Evolutionary conservation across 2,113 vertebrate genomes (phyloP).

Genomic region (Girardinichthys multiradiatus): DNA sequence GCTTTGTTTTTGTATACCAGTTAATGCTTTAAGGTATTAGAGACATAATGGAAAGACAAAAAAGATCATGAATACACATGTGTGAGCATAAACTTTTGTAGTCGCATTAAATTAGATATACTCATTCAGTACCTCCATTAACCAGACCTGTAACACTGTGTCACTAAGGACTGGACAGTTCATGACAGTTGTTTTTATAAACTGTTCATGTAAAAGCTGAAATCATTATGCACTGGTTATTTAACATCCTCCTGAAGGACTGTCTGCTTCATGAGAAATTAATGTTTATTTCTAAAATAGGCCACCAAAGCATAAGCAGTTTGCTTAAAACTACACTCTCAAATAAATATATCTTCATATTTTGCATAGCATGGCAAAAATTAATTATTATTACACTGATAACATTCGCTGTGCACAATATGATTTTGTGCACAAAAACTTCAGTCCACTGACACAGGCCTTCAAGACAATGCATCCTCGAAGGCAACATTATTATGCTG

Average conservation of each 20-base stretch:
- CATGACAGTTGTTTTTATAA: background rate
- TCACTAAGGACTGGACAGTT: background rate
- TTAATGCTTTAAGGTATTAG: slow-evolving; percentile 18
- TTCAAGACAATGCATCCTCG: background rate
- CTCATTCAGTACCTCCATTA: background rate
- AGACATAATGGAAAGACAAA: background rate
- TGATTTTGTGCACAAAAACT: background rate
- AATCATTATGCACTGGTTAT: background rate
- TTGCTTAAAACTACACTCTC: background rate
- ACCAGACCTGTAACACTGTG: background rate
- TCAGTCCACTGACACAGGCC: background rate
- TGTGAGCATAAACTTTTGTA: background rate
- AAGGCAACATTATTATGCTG: background rate
- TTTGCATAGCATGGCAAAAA: background rate
- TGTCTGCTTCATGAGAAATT: background rate
- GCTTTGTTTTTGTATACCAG: slow-evolving; percentile 27
- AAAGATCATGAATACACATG: background rate
- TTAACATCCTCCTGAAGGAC: background rate
- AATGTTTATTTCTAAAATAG: background rate
- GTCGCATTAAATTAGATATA: background rate
- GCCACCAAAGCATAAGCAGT: background rate
- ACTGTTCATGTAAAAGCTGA: background rate
- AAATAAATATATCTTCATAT: background rate
- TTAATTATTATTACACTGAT: too few relatives aligned
- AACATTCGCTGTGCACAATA: too few relatives aligned